A percentile compares a stretch with the other conserved stretches of the same genome.
Evolutionary conservation across 2,888 invertebrate species (phyloP).

Genomic region (Notodonta ziczac): DNA sequence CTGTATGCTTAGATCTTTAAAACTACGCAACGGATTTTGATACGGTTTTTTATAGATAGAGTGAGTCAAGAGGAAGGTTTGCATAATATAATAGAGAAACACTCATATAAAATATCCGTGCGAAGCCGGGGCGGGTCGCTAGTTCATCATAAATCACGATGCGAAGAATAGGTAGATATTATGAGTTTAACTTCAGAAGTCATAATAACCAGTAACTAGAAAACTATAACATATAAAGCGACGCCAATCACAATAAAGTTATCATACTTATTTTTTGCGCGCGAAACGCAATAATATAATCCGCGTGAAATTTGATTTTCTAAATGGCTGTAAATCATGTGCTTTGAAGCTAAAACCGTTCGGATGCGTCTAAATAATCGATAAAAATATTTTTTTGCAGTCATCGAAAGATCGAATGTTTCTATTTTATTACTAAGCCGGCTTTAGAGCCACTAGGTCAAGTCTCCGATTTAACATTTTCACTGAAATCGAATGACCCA

Average conservation of each 20-base stretch:
- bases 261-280: slow-evolving; percentile 45
- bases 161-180: too few species aligned
- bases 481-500: neutral
- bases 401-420: neutral
- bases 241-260: slow-evolving; percentile 8
- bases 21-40: too few species aligned
- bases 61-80: too few species aligned
- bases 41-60: too few species aligned
- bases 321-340: slow-evolving; percentile 64
- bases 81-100: too few species aligned
- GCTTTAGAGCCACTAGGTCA: slow-evolving; percentile 17
- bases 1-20: too few species aligned
- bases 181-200: too few species aligned
- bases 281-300: slow-evolving; percentile 57
- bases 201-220: neutral
- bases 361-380: slow-evolving; percentile 12
- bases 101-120: too few species aligned
- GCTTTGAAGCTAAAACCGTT: slow-evolving; percentile 44
- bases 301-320: slow-evolving; percentile 76
- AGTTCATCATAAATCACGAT: too few species aligned
- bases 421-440: slow-evolving; percentile 12
- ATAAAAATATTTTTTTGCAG: slow-evolving; percentile 14
- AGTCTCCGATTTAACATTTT: neutral
- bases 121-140: too few species aligned
- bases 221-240: neutral